Conservation (phyloP, 2,888 invertebrate genomes). For the Polymixis lichenea region DNA sequence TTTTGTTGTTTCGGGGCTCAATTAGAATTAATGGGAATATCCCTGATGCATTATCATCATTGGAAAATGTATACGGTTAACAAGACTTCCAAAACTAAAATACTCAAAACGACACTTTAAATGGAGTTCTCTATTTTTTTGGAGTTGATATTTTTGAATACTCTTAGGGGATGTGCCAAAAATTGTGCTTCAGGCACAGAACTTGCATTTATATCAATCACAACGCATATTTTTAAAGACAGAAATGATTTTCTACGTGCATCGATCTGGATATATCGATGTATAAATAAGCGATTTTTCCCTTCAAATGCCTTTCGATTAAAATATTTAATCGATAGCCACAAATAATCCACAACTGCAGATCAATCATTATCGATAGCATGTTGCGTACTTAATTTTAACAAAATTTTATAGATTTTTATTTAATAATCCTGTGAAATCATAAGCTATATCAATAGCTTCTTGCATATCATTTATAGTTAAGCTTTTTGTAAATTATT, state of each 20-base stretch:
- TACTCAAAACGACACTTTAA: constrained; percentile 73
- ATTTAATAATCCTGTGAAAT: constrained; percentile 61
- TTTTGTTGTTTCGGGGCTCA: constrained; percentile 72
- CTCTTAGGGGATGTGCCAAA: constrained; percentile 65
- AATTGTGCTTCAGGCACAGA: constrained; percentile 56
- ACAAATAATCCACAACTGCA: constrained; percentile 20
- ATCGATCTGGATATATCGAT: constrained; percentile 29
- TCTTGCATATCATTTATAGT: constrained; percentile 89
- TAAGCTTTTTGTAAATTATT: constrained; percentile 90
- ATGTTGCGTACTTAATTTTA: constrained; percentile 38
- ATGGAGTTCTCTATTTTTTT: constrained; percentile 60
- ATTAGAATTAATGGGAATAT: constrained; percentile 70
- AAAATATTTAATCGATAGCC: constrained; percentile 20
- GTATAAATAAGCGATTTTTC: neutral
- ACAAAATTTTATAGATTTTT: constrained; percentile 45
- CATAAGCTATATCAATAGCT: constrained; percentile 78
- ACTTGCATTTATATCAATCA: constrained; percentile 64
- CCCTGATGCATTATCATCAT: constrained; percentile 66
- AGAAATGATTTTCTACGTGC: constrained; percentile 25
- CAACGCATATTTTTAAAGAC: constrained; percentile 38
- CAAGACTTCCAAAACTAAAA: constrained; percentile 77
- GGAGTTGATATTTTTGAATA: constrained; percentile 64
- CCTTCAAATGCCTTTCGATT: neutral
- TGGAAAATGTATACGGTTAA: constrained; percentile 81
- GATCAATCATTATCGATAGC: constrained; percentile 23